phyloP scores from a whole-genome alignment of 1,140 invertebrate genomes.

The Pectinophora gossypiella region DNA sequence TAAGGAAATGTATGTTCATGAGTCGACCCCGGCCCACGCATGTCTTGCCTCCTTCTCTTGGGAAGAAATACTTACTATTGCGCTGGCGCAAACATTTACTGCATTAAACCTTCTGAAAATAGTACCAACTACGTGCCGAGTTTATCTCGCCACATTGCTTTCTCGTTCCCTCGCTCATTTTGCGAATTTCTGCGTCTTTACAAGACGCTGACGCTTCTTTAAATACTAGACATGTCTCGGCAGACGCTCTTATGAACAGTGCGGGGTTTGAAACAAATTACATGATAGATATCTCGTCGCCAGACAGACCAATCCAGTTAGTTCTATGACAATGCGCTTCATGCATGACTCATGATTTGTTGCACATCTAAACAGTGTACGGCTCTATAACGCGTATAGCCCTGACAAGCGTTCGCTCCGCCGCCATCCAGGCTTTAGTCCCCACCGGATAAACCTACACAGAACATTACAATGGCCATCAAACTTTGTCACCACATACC shows the following conservation, averaged over 20 bases:
- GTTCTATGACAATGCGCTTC: background rate
- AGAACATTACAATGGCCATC: background rate
- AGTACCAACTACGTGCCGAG: background rate
- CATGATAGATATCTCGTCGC: background rate
- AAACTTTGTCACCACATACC: background rate
- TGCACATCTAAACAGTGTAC: too few species aligned
- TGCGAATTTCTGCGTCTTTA: background rate
- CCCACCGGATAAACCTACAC: background rate
- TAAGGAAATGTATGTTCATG: background rate
- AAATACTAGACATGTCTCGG: too few species aligned
- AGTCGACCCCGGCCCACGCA: conserved; percentile 24
- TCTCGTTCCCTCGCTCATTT: background rate
- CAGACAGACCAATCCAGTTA: background rate
- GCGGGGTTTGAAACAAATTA: background rate
- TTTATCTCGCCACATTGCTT: background rate
- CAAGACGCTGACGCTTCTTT: background rate
- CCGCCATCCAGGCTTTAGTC: background rate
- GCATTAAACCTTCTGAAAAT: background rate
- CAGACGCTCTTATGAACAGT: too few species aligned
- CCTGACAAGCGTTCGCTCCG: background rate
- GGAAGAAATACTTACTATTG: conserved; percentile 24
- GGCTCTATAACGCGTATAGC: background rate
- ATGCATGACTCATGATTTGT: background rate
- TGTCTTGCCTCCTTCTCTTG: conserved; percentile 12
- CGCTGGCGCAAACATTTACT: conserved; percentile 9